phyloP scores from a whole-genome alignment of 1,140 invertebrate species.

The Heliconius hermathena region DNA sequence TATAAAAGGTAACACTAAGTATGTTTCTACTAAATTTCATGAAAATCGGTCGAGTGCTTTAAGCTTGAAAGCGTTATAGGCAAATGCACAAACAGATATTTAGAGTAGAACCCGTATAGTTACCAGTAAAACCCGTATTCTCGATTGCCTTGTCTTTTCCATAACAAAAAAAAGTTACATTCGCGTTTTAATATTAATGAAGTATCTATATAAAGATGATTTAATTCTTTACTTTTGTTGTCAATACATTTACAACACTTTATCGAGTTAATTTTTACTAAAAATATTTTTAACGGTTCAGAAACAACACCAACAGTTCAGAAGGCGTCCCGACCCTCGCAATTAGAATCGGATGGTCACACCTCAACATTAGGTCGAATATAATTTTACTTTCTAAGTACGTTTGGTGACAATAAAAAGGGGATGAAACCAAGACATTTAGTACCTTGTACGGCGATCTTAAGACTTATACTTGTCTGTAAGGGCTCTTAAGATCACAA shows the following conservation, averaged over 20 bases:
- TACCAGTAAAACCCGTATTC: too few species aligned
- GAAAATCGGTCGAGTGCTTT: too few species aligned
- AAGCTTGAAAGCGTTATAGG: too few species aligned
- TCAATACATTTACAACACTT: background rate
- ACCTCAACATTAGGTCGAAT: constrained; percentile 70
- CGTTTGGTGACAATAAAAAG: constrained; percentile 75
- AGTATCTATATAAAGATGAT: background rate
- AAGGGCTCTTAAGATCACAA: constrained; percentile 60
- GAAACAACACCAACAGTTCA: constrained; percentile 60
- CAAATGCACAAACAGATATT: too few species aligned
- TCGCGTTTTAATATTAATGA: too few species aligned
- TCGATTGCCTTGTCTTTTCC: too few species aligned
- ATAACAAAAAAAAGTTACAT: too few species aligned
- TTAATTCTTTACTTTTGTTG: background rate
- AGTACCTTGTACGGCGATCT: constrained; percentile 41
- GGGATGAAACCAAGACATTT: constrained; percentile 38
- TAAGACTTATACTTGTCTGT: constrained; percentile 49
- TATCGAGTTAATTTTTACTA: constrained; percentile 44
- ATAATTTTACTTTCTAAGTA: constrained; percentile 81
- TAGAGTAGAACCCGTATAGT: too few species aligned
- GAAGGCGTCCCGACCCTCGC: constrained; percentile 62
- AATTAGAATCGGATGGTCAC: constrained; percentile 79
- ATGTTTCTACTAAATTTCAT: too few species aligned
- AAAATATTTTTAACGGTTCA: constrained; percentile 64
- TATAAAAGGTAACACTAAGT: too few species aligned